Evolutionary conservation across 35 echinoderm and acorn worm genomes (phyloP), one percentile per base, ranked within the genome.

Genomic region (Anneissia japonica): DNA sequence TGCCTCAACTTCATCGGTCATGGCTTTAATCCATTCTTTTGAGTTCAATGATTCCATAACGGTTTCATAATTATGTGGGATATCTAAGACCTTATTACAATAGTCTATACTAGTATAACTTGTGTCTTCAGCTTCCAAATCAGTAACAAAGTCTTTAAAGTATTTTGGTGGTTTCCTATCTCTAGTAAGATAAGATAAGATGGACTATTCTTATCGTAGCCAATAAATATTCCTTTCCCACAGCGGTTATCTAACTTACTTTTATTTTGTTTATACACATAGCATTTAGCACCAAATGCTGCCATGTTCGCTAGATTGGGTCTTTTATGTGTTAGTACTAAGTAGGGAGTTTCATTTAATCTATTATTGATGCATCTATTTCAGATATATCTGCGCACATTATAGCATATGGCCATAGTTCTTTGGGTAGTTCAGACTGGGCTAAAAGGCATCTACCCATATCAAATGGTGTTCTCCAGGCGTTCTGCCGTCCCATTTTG

Each of bases 401-500:
- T 11, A 89, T 79, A 74, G 87, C 87, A 89, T 82, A 89, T 29
- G 87, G n/a, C 79, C 87, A 89, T 34, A 89, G 37, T 41, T 12
- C 0, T 34, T 83, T 89, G 26, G 78, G 79, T 4, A 89, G 80
- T 30, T 89, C 13, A 74, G 87, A 82, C 31, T 82, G 79, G 46
- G 39, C 23, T 45, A 89, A 83, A 51, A 89, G 41, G 81, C 87
- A 89, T 43, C 87, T 89, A 9, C 77, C 79, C 80, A 89, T 89
- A 0, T 89, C 79, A 75, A 89, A 89, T 31, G 82, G 36, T 29
- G 87, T 81, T 39, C 79, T 36, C 79, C 87, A 89, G n/a, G 43
- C 87, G 79, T 34, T 82, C 80, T 75, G 34, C 87, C 28, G 87
- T 89, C 21, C 87, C 87, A 75, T 82, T 89, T 72, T 87, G 86